Percentiles rank a stretch among this genome's conserved stretches.
Conservation (phyloP, 2,113 vertebrate species). For the Lepus europaeus region DNA sequence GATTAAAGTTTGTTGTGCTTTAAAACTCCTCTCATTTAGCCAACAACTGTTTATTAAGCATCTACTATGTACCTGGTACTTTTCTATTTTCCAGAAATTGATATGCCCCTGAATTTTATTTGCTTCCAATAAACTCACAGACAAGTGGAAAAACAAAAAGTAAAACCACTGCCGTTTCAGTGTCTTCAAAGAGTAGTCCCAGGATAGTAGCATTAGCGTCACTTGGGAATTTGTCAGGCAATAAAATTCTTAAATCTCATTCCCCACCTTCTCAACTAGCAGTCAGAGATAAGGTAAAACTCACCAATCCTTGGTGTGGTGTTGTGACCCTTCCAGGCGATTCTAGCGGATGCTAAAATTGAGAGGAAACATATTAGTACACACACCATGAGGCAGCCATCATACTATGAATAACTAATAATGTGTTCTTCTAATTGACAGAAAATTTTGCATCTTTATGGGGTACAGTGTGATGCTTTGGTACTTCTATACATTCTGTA, state of each 20-base stretch:
- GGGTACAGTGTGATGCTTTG: no score
- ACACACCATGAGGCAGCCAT: not conserved
- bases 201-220: not conserved
- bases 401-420: not conserved
- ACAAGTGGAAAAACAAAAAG: not conserved
- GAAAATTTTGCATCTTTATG: no score
- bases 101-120: conserved; percentile 17
- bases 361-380: not conserved
- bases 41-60: not conserved
- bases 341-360: not conserved
- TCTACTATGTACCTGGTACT: not conserved
- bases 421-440: not conserved
- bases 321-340: not conserved
- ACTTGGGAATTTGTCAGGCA: not conserved
- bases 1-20: not conserved
- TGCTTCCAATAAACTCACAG: not conserved
- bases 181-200: not conserved
- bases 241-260: not conserved
- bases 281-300: not conserved
- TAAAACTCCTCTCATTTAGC: not conserved
- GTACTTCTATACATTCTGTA: no score
- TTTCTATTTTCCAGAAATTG: not conserved
- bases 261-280: not conserved
- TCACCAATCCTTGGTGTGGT: not conserved
- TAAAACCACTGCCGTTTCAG: not conserved